Evolutionary conservation across 2,113 vertebrate genomes (phyloP).

Genomic region (Tor tambroides): DNA sequence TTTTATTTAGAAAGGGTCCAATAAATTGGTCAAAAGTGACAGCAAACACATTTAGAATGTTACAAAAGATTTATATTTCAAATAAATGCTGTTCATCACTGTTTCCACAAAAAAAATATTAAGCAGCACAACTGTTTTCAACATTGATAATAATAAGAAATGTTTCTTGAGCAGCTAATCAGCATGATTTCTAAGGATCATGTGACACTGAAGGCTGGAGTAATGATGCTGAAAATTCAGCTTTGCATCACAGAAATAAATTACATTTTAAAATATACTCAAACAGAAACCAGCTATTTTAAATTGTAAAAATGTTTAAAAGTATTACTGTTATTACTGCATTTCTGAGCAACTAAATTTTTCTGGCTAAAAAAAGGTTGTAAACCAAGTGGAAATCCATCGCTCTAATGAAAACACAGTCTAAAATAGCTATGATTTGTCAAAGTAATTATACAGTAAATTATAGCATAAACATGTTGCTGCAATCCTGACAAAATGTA

Average conservation of each 20-base stretch:
- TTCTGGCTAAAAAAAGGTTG: background rate
- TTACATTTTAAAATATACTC: background rate
- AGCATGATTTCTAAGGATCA: background rate
- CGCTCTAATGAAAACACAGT: background rate
- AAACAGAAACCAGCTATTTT: background rate
- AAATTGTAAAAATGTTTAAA: background rate
- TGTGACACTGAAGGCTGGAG: background rate
- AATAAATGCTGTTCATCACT: too few relatives aligned
- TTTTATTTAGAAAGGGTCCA: background rate
- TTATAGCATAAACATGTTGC: conserved; percentile 12
- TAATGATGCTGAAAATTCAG: background rate
- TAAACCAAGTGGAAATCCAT: background rate
- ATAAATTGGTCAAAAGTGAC: too few relatives aligned
- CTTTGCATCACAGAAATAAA: background rate
- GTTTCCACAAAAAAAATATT: too few relatives aligned
- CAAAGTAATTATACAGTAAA: conserved; percentile 2
- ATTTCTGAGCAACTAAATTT: background rate
- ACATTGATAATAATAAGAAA: background rate
- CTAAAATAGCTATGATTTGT: background rate
- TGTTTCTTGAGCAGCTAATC: background rate
- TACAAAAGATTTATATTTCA: too few relatives aligned
- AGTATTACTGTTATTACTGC: background rate
- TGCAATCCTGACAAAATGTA: background rate
- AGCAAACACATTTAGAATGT: too few relatives aligned
- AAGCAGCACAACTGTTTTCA: background rate